phyloP scores from a whole-genome alignment of 2,797 vertebrate species.

The Crypturellus tataupa region DNA sequence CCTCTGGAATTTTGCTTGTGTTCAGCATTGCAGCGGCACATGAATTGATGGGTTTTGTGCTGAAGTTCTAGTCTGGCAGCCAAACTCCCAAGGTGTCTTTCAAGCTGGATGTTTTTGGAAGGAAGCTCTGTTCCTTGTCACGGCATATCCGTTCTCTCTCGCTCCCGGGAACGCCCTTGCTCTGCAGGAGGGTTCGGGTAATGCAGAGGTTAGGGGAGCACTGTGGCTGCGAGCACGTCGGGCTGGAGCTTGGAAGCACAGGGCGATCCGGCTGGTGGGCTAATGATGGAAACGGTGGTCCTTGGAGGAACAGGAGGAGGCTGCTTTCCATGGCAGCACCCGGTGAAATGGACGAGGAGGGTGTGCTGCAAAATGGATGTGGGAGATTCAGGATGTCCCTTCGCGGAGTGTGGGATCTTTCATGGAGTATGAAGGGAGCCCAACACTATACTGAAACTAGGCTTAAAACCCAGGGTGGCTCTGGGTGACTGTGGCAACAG shows the following conservation, averaged over 20 bases:
- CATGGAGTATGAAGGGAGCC: neutral
- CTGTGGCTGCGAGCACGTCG: no score
- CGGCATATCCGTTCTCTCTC: neutral
- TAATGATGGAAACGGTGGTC: no score
- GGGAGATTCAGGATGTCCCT: no score
- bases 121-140: neutral
- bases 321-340: no score
- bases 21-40: neutral
- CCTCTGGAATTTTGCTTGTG: neutral
- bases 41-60: neutral
- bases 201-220: no score
- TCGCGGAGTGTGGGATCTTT: no score
- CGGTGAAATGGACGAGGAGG: no score
- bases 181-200: neutral
- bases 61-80: neutral
- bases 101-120: neutral
- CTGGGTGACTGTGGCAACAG: rapidly evolving
- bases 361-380: no score
- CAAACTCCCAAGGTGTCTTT: neutral
- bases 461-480: neutral
- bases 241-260: no score
- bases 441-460: neutral
- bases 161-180: rapidly evolving
- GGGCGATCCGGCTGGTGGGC: no score
- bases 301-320: no score